Conservation (phyloP, 2,113 vertebrate genomes). For the Morone chrysops region DNA sequence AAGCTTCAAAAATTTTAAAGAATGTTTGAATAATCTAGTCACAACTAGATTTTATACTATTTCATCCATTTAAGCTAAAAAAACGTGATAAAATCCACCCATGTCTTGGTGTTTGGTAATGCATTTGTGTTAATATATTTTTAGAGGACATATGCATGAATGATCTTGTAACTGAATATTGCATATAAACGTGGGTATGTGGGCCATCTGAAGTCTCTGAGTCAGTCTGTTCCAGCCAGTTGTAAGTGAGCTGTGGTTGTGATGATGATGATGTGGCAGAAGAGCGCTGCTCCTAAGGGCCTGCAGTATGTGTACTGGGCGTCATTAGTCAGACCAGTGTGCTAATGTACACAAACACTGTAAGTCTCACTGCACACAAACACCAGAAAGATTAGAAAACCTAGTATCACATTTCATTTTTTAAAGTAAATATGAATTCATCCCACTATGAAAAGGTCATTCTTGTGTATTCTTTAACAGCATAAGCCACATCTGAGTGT, state of each 20-base stretch:
- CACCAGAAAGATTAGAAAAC: background rate
- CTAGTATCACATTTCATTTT: background rate
- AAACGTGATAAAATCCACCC: background rate
- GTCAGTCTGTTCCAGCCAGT: background rate
- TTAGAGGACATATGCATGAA: background rate
- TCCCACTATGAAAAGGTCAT: background rate
- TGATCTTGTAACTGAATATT: background rate
- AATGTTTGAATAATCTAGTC: background rate
- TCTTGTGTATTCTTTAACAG: background rate
- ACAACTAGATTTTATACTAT: background rate
- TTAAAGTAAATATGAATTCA: too few relatives aligned
- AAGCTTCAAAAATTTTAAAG: background rate
- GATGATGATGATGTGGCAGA: background rate
- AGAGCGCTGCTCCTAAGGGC: background rate
- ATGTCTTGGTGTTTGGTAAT: background rate
- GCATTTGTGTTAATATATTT: background rate
- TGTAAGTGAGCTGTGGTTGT: background rate
- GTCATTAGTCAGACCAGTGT: background rate
- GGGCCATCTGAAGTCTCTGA: slow-evolving; percentile 2
- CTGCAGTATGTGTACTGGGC: background rate
- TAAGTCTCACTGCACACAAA: background rate
- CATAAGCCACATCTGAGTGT: background rate
- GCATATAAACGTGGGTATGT: background rate
- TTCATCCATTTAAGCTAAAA: background rate
- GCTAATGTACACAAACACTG: background rate